These are phyloP conservation scores for Drosophila mojavensis DNA, from an alignment of 1,140 invertebrate species.

Conservation along the genomic window DNA sequence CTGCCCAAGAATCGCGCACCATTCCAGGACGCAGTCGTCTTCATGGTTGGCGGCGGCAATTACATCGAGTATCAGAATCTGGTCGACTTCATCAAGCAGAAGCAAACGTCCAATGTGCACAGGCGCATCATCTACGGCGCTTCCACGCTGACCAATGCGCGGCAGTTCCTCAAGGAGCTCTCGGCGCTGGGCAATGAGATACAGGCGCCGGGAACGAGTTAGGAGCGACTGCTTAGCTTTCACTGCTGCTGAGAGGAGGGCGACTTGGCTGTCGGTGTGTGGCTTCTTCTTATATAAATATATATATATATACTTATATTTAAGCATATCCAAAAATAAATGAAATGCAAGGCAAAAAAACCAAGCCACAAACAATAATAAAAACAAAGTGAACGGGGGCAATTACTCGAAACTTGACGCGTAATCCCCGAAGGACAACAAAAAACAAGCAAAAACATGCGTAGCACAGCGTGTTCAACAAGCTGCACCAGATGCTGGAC, in stretches of 20 bases:
- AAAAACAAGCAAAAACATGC: constrained; percentile 80
- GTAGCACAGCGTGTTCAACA: constrained; percentile 70
- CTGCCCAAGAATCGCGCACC: constrained; percentile 88
- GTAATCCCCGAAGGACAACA: constrained; percentile 80
- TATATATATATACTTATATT: constrained; percentile 48
- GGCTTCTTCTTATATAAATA: constrained; percentile 61
- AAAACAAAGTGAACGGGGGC: constrained; percentile 34
- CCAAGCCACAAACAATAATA: no score
- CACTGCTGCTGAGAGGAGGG: constrained; percentile 60
- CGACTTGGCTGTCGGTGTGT: constrained; percentile 28
- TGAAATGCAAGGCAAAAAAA: constrained; percentile 67
- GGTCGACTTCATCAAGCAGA: constrained; percentile 96
- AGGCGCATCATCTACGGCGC: constrained; percentile 97
- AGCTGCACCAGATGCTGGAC: constrained; percentile 7
- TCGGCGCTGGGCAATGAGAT: constrained; percentile 90
- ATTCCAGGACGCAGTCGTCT: constrained; percentile 96
- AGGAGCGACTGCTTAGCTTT: constrained; percentile 63
- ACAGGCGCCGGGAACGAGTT: constrained; percentile 83
- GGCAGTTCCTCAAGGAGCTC: constrained; percentile 96
- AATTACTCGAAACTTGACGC: constrained; percentile 77
- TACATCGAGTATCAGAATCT: constrained; percentile 99
- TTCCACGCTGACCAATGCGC: constrained; percentile 95
- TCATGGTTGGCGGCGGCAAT: constrained; percentile 98
- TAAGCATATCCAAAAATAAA: constrained; percentile 82
- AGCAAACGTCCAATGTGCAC: constrained; percentile 88